Conservation (phyloP, 1,140 invertebrate genomes). For the Papilio polyxenes region DNA sequence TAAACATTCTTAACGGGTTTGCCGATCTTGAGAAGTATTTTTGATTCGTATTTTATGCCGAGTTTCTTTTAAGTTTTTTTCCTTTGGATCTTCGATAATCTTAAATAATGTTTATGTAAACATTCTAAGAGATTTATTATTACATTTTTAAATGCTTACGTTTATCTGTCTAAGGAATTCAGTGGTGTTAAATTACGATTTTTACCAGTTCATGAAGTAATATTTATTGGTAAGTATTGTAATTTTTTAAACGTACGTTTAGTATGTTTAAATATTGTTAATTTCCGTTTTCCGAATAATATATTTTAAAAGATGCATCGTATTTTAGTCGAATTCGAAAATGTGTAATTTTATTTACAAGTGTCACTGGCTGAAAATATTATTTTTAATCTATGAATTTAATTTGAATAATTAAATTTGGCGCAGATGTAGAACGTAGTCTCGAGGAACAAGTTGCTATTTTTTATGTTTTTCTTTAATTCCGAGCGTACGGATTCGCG, state of each 20-base stretch:
- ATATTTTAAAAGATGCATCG: constrained; percentile 3
- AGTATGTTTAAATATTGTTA: constrained; percentile 40
- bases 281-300: constrained; percentile 23
- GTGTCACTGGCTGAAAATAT: too few relatives aligned
- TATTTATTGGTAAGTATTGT: not conserved
- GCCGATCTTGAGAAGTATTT: constrained; percentile 38
- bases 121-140: constrained; percentile 31
- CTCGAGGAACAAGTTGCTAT: too few relatives aligned
- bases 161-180: constrained; percentile 21
- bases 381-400: too few relatives aligned
- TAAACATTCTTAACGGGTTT: constrained; percentile 29
- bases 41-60: constrained; percentile 28
- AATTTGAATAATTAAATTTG: too few relatives aligned
- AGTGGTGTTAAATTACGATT: constrained; percentile 13
- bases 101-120: constrained; percentile 36
- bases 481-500: too few relatives aligned
- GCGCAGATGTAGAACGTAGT: too few relatives aligned
- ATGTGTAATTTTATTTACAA: too few relatives aligned
- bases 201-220: not conserved
- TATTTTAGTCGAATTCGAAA: too few relatives aligned
- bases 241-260: not conserved
- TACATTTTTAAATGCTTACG: constrained; percentile 27
- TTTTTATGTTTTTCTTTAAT: too few relatives aligned
- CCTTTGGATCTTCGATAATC: constrained; percentile 27
- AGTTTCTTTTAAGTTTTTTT: constrained; percentile 31